A percentile compares a stretch with the other conserved stretches of the same genome.
Evolutionary conservation across 2,113 vertebrate species (phyloP).

Genomic region (Tricholaema leucomelas): DNA sequence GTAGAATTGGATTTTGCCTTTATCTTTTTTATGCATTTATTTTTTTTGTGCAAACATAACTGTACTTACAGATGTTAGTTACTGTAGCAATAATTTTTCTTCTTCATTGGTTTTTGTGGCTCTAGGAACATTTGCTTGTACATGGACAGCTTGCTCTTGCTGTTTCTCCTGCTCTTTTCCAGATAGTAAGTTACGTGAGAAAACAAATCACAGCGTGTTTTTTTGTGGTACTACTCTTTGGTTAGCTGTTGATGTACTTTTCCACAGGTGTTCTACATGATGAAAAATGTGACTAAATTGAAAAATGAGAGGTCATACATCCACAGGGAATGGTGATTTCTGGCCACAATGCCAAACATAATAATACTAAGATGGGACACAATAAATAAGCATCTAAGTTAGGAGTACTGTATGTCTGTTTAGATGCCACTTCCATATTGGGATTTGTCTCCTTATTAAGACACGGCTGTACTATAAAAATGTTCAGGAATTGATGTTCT

Average conservation of each 20-base stretch:
- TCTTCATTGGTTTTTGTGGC: slow-evolving; percentile 10
- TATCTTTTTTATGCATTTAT: background rate
- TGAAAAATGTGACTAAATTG: background rate
- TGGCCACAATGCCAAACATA: background rate
- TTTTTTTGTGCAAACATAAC: background rate
- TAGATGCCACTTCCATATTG: background rate
- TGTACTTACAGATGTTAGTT: background rate
- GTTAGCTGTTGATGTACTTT: slow-evolving; percentile 2
- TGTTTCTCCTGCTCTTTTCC: background rate
- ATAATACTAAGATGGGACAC: background rate
- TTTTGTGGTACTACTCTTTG: background rate
- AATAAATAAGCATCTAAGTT: background rate
- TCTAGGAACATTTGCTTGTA: background rate
- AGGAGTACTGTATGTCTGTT: background rate
- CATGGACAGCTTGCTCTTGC: background rate
- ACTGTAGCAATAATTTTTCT: background rate
- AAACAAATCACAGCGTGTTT: background rate
- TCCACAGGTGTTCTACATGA: background rate
- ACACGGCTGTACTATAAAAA: background rate
- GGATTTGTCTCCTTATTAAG: background rate
- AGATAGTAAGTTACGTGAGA: background rate
- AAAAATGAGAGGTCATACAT: background rate
- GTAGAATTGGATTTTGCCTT: background rate
- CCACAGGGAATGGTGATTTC: background rate
- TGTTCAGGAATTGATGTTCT: background rate